These are phyloP conservation scores for Gonioctena quinquepunctata DNA, from an alignment of 1,140 invertebrate genomes.

Conservation along the genomic window DNA sequence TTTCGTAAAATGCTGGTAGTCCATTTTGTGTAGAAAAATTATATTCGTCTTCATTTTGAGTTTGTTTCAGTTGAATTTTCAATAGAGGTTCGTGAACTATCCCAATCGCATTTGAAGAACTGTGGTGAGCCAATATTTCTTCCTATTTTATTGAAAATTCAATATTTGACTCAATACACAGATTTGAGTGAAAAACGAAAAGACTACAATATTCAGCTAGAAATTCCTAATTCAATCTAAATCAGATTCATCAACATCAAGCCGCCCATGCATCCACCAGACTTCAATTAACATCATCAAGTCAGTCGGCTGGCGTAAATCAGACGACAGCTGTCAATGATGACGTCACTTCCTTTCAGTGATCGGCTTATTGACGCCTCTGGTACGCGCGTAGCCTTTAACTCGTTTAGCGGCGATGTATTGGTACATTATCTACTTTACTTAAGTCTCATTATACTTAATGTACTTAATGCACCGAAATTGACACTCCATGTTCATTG, in stretches of 20 bases:
- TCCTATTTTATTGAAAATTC: too few species aligned
- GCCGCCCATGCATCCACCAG: background rate
- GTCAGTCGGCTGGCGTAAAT: slow-evolving; percentile 11
- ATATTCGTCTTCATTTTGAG: too few species aligned
- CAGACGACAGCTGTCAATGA: slow-evolving; percentile 44
- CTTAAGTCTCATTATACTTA: slow-evolving; percentile 29
- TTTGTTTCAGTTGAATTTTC: too few species aligned
- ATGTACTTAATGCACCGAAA: slow-evolving; percentile 19
- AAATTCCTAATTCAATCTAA: background rate
- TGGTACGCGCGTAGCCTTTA: background rate
- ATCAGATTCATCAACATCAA: background rate
- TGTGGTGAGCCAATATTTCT: too few species aligned
- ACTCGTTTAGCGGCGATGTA: slow-evolving; percentile 20
- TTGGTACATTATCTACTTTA: slow-evolving; percentile 35
- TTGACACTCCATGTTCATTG: slow-evolving; percentile 15
- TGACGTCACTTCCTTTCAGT: slow-evolving; percentile 46
- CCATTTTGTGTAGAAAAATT: too few species aligned
- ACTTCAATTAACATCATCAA: background rate
- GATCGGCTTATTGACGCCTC: slow-evolving; percentile 40
- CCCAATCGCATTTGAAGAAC: too few species aligned
- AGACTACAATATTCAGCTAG: too few species aligned
- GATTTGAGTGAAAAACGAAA: too few species aligned
- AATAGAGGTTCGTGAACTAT: too few species aligned
- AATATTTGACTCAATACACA: too few species aligned
- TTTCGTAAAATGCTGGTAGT: too few species aligned